Conservation (phyloP, 53 echinoderm and acorn worm genomes). For the Paracentrotus lividus region DNA sequence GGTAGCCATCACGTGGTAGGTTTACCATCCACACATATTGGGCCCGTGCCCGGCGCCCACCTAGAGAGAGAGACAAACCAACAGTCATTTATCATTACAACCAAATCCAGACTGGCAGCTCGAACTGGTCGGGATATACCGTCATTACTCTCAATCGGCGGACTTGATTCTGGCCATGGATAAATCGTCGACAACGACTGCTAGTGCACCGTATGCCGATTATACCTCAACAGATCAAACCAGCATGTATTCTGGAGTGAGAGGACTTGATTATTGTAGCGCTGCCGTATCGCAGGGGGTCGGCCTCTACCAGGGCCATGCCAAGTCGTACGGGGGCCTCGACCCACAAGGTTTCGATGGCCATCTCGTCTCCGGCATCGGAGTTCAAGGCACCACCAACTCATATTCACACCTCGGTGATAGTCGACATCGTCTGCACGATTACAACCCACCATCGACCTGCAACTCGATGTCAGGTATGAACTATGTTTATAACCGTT, state of each 20-base stretch:
- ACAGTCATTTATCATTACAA: conserved; percentile 75
- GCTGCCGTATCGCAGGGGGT: conserved; percentile 87
- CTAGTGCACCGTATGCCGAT: conserved; percentile 82
- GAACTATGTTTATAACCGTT: conserved; percentile 84
- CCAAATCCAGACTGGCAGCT: conserved; percentile 73
- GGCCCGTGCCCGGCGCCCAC: conserved; percentile 68
- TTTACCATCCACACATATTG: conserved; percentile 62
- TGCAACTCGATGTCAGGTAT: conserved; percentile 71
- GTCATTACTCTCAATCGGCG: conserved; percentile 64
- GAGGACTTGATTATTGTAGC: conserved; percentile 85
- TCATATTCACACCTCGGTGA: conserved; percentile 80
- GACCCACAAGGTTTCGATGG: conserved; percentile 76
- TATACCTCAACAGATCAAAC: conserved; percentile 78
- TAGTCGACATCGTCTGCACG: conserved; percentile 67
- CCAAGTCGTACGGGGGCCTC: conserved; percentile 81
- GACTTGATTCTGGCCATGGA: conserved; percentile 71
- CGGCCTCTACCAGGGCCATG: conserved; percentile 79
- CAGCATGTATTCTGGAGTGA: conserved; percentile 82
- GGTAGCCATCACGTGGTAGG: conserved; percentile 49
- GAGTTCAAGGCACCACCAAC: conserved; percentile 72
- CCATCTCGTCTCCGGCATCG: conserved; percentile 62
- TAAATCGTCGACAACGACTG: conserved; percentile 79
- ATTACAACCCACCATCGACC: conserved; percentile 65
- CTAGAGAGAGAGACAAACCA: conserved; percentile 74
- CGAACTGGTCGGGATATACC: conserved; percentile 68